Evolutionary conservation across 2,113 vertebrate genomes (phyloP).

Genomic region (Catharus minimus): DNA sequence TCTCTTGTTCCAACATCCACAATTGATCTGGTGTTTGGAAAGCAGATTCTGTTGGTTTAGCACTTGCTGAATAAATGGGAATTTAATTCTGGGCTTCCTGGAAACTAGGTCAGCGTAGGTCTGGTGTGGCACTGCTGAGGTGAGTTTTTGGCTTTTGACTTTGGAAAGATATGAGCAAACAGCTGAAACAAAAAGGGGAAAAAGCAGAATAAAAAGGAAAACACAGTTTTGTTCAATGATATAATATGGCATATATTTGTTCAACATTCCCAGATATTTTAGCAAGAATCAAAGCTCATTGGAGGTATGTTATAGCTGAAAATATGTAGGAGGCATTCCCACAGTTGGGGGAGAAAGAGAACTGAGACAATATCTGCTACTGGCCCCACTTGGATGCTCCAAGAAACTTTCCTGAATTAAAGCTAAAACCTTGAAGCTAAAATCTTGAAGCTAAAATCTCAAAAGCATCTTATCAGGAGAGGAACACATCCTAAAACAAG

Average conservation of each 20-base stretch:
- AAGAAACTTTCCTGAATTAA: neutral
- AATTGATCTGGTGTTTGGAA: neutral
- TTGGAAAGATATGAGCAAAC: neutral
- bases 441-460: neutral
- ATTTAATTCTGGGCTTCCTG: neutral
- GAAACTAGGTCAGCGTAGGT: neutral
- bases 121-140: neutral
- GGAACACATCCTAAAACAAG: neutral
- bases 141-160: neutral
- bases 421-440: neutral
- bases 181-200: neutral
- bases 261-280: neutral
- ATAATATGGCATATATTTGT: neutral
- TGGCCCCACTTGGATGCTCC: neutral
- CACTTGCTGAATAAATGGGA: neutral
- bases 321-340: neutral
- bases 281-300: neutral
- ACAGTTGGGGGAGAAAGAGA: neutral
- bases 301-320: neutral
- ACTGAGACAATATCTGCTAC: neutral
- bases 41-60: neutral
- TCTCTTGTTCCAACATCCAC: slow-evolving; percentile 5
- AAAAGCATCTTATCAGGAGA: neutral
- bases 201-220: neutral
- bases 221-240: neutral